phyloP scores from a whole-genome alignment of 2,113 vertebrate species.

The Lepisosteus oculatus region DNA sequence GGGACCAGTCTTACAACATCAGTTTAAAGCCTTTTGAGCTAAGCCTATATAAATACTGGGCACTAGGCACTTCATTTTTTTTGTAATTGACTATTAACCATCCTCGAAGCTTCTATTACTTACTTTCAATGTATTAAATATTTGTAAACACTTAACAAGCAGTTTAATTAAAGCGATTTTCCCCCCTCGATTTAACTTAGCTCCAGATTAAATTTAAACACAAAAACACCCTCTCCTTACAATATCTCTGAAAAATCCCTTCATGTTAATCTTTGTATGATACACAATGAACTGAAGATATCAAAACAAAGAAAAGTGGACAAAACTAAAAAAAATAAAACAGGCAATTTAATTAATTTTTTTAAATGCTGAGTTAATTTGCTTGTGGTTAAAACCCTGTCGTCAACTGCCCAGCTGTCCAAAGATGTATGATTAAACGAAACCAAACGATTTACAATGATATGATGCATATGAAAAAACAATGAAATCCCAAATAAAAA shows the following conservation, averaged over 20 bases:
- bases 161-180: no score
- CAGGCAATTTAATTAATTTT: no score
- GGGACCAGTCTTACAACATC: conserved; percentile 6
- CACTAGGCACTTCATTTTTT: background rate
- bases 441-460: conserved; percentile 28
- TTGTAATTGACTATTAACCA: background rate
- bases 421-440: conserved; percentile 17
- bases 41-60: background rate
- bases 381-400: conserved; percentile 10
- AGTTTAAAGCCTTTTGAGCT: background rate
- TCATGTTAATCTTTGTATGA: no score
- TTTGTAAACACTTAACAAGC: background rate
- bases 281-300: no score
- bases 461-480: conserved; percentile 45
- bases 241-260: no score
- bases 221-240: no score
- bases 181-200: no score
- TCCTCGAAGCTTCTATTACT: background rate
- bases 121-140: background rate
- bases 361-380: background rate
- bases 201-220: no score
- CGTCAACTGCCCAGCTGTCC: conserved; percentile 47
- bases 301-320: no score
- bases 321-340: no score
- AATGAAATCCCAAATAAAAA: conserved; percentile 79